These are phyloP conservation scores for Ptilodon capucinus DNA, from an alignment of 2,888 invertebrate genomes.

Conservation along the genomic window DNA sequence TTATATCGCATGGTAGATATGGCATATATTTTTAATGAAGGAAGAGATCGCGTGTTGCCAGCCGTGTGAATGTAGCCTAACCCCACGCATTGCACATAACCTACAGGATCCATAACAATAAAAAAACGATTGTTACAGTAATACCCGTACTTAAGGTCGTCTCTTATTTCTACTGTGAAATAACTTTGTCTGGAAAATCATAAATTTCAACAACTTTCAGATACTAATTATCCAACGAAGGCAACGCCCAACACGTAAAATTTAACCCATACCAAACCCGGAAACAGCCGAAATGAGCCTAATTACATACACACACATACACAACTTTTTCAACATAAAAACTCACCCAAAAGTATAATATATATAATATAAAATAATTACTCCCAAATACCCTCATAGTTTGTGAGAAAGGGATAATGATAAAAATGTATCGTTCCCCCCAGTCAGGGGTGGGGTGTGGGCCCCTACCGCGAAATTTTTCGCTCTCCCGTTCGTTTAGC, in stretches of 20 bases:
- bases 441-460: constrained; percentile 37
- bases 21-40: too few relatives aligned
- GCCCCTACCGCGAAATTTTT: constrained; percentile 64
- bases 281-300: constrained; percentile 27
- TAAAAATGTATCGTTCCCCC: constrained; percentile 74
- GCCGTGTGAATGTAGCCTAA: too few relatives aligned
- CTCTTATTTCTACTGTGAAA: too few relatives aligned
- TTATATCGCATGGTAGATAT: too few relatives aligned
- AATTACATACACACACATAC: constrained; percentile 17
- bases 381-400: constrained; percentile 69
- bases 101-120: too few relatives aligned
- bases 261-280: constrained; percentile 16
- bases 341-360: constrained; percentile 40
- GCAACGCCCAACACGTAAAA: not conserved
- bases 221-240: not conserved
- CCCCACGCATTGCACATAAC: too few relatives aligned
- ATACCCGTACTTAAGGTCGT: too few relatives aligned
- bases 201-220: not conserved
- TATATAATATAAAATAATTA: constrained; percentile 72
- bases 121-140: too few relatives aligned
- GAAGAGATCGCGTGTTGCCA: too few relatives aligned
- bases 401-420: constrained; percentile 74
- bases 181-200: not conserved
- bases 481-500: constrained; percentile 72
- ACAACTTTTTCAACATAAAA: constrained; percentile 16